These are phyloP conservation scores for Centrocercus urophasianus DNA, from an alignment of 2,113 vertebrate genomes.

Conservation along the genomic window DNA sequence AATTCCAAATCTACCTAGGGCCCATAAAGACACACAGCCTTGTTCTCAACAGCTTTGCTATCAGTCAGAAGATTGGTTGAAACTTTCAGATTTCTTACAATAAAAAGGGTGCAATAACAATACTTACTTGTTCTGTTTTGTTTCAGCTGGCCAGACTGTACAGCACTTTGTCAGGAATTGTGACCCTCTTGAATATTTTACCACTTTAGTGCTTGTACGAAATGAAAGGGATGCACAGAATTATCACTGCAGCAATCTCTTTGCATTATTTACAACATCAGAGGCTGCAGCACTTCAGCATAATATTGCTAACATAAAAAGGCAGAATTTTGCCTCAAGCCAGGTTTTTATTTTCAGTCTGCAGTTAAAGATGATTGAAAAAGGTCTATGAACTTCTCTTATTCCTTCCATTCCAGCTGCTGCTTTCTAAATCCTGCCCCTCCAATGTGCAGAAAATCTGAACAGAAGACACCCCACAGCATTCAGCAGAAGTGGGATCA, in stretches of 20 bases:
- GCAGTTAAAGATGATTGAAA: background rate
- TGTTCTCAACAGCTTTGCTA: background rate
- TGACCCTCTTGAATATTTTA: constrained; percentile 49
- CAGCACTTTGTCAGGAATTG: background rate
- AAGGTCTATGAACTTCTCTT: background rate
- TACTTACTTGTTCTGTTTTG: background rate
- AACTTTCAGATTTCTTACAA: background rate
- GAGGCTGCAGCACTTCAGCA: constrained; percentile 41
- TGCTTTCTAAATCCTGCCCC: background rate
- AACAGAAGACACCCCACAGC: background rate
- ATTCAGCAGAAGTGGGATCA: background rate
- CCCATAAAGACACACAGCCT: background rate
- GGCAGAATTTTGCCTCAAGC: constrained; percentile 21
- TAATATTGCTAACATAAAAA: constrained; percentile 45
- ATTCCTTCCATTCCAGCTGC: background rate
- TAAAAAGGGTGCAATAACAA: background rate
- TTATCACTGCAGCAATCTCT: constrained; percentile 19
- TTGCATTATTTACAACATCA: constrained; percentile 63
- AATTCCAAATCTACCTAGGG: background rate
- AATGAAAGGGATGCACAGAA: constrained; percentile 31
- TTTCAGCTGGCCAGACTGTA: background rate
- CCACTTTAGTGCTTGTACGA: background rate
- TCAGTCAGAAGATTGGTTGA: background rate
- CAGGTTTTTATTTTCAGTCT: constrained; percentile 17
- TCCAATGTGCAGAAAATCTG: background rate